These are phyloP conservation scores for Pimpla rufipes DNA, from an alignment of 2,888 invertebrate species.

Conservation along the genomic window DNA sequence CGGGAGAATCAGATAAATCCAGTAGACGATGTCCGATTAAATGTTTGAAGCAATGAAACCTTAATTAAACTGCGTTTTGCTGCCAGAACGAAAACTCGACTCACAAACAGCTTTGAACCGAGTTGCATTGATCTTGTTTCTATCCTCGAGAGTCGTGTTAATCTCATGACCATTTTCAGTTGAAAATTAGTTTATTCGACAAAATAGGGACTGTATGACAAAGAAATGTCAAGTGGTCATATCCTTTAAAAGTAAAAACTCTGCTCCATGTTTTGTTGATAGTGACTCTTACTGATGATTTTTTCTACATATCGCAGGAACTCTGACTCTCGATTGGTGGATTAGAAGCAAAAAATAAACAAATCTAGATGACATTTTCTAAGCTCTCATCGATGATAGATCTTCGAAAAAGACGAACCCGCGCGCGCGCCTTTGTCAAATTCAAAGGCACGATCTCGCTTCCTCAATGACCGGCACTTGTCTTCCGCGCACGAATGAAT, in stretches of 20 bases:
- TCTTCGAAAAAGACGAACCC: not conserved
- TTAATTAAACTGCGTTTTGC: not conserved
- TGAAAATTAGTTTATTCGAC: not conserved
- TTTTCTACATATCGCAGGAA: too few species aligned
- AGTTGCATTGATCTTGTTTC: not conserved
- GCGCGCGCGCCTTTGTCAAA: not conserved
- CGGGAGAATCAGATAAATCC: not conserved
- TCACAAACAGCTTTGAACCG: not conserved
- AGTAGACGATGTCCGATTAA: not conserved
- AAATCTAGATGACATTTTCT: too few species aligned
- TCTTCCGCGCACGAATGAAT: constrained; percentile 4
- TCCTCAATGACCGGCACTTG: constrained; percentile 2
- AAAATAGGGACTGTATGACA: too few species aligned
- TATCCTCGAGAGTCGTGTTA: not conserved
- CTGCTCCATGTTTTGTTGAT: too few species aligned
- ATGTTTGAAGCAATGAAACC: not conserved
- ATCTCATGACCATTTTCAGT: not conserved
- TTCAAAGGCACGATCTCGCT: not conserved
- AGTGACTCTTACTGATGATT: too few species aligned
- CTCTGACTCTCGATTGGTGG: too few species aligned
- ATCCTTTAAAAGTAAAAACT: too few species aligned
- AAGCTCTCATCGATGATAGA: not conserved
- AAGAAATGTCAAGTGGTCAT: too few species aligned
- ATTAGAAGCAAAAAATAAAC: too few species aligned
- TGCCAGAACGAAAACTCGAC: not conserved